Evolutionary conservation across 1,140 invertebrate species (phyloP), one percentile per base, ranked within the genome.

Genomic region (Chironomus tepperi): DNA sequence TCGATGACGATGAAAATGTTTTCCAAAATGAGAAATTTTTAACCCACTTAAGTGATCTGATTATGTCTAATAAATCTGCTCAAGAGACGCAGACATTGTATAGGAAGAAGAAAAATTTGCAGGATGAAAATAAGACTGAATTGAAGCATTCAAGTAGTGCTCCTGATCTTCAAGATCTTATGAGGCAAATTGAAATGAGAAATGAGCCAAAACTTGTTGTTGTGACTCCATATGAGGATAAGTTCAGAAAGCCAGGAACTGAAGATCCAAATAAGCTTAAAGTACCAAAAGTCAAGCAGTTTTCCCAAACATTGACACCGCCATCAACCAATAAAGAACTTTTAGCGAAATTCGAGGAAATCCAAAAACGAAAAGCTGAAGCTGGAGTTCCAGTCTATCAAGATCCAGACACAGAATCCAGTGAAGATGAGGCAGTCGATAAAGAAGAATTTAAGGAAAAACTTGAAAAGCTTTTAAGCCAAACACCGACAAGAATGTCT

Each of bases 1-100:
- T 8, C 1, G 9, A 21, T 57, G 47, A 57, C 8, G 47, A 57
- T 5, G 65, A 70, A 19, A 70, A n/a, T 18, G 19, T 70, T 16
- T 70, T 70, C 18, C 16, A 70, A 21, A 70, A 70, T 70, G 16
- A 21, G 19, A 70, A 70, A 70, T 70, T 70, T 70, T 70, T 70
- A 16, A 70, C 16, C 18, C 65, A 70, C 19, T 70, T 70, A 18
- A 19, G 16, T 8, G 19, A 19, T 70, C 65, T 70, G 15, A 70
- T 70, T n/a, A n/a, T n/a, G 18, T 70, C 65, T 18, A 70, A 34
- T 34, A 34, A 70, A 70, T 70, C 65, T 19, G 18, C n/a, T 70
- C 65, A 70, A 18, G 18, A 70, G 19, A 16, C 19, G 7, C 65
- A 70, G 18, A 70, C 65, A 8, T 70, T 19, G 1, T 12, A n/a